Base-by-base conservation (phyloP, 2,888 invertebrate species). In the Chaetogeoica ovagalla region DNA sequence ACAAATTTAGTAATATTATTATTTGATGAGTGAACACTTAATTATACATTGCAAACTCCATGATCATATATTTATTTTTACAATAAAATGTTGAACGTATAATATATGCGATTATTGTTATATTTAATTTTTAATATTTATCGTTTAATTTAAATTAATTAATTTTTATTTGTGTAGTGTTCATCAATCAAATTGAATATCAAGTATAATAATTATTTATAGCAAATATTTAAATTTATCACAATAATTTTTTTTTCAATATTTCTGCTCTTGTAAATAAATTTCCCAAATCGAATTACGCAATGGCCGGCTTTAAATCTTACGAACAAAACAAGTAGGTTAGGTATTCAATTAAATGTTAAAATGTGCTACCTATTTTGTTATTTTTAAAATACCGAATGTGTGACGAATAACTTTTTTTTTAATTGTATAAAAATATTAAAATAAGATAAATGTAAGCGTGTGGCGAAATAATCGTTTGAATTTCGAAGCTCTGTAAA, bases 1-100 rank as follows among this genome's bases (percentile, higher is more conserved):
- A 70, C 3, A 57, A 57, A 55, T 15, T 69, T 70, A 2, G n/a
- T 6, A 70, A n/a, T 37, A 57, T n/a, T 70, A 57, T n/a, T 70
- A n/a, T 55, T 70, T 57, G 70, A 57, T 15, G 57, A 15, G 37
- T 70, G 30, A 3, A n/a, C n/a, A 37, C n/a, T 11, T 37, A 13
- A n/a, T n/a, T 17, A 62, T 52, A 8, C 3, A 52, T 39, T 57
- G 17, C 23, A n/a, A 57, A 57, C 7, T n/a, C 37, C n/a, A 70
- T 2, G 6, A 37, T 0, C 55, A n/a, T 30, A 70, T 70, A 4
- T 37, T 37, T 37, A 37, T 57, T 37, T 15, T 7, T 57, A 37
- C 9, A 57, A 70, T 39, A 39, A 1, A 1, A n/a, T 39, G n/a
- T 65, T 43, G 13, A n/a, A 43, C n/a, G 37, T 11, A 69, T 23